Evolutionary conservation across 2,888 invertebrate species (phyloP), one percentile per base, ranked within the genome.

Genomic region (Apamea sordens): DNA sequence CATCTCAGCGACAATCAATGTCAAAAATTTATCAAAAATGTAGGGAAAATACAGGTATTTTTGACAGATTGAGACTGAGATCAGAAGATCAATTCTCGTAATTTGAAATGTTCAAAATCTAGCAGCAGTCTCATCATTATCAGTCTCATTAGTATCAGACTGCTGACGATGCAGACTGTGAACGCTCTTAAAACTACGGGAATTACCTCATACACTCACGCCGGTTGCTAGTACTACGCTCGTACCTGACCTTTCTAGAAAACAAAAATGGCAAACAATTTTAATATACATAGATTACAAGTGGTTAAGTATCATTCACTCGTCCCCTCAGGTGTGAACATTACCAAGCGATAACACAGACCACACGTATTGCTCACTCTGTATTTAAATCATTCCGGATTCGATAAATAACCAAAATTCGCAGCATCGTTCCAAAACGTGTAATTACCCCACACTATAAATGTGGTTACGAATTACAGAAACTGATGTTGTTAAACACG

Each of bases 381-480:
- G 67, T 59, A 80, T 65, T 72, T 69, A 74, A 80, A 76, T 64
- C 5, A 70, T 70, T 67, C 56, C 28, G 2, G 15, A 61, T 73
- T 59, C 64, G 21, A 77, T 67, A 71, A 77, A 67, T 73, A 69
- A 67, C 32, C n/a, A 18, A 47, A 50, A 69, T 86, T 75, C n/a
- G 7, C 32, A 69, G 71, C 36, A 63, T 63, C 10, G 32, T 56
- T 72, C 13, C 47, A 75, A 61, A 63, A 5, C 59, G 44, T 53
- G 28, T 74, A 63, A 84, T 71, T 77, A 41, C 28, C 7, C 21
- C 7, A 53, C 44, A 59, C 72, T 69, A 50, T 41, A 56, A 73
- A n/a, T 72, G 47, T 47, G 50, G 72, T 59, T 41, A 63, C 47
- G 44, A 72, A 73, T 21, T 65, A 67, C 78, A 69, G 61, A 28